These are phyloP conservation scores for Amphimedon queenslandica DNA, from an alignment of 37 sponge, comb jelly and placozoan species.

Conservation along the genomic window DNA sequence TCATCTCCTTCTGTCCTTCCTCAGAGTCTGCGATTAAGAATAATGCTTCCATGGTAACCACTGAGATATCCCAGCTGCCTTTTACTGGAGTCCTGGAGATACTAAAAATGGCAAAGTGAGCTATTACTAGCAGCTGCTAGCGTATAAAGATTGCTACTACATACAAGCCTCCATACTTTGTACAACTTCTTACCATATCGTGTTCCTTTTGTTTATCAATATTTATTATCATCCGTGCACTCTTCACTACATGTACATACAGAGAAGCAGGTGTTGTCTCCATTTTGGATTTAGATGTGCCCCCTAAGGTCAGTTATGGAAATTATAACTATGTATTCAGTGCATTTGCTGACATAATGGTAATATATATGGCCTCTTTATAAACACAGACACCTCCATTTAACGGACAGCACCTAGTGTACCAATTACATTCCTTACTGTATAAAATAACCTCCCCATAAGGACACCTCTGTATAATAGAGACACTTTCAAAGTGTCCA, in stretches of 20 bases:
- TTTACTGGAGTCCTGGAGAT: slow-evolving; percentile 75
- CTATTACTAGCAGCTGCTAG: too few relatives aligned
- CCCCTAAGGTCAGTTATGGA: slow-evolving; percentile 63
- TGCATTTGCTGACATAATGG: too few relatives aligned
- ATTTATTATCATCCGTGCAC: background rate
- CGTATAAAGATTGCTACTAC: background rate
- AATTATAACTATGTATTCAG: background rate
- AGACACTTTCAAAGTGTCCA: too few relatives aligned
- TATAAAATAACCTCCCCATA: too few relatives aligned
- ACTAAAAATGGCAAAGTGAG: slow-evolving; percentile 71
- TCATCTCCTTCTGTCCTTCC: background rate
- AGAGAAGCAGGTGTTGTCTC: slow-evolving; percentile 55
- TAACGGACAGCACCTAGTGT: too few relatives aligned
- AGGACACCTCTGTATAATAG: too few relatives aligned
- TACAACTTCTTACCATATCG: background rate
- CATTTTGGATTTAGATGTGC: slow-evolving; percentile 79
- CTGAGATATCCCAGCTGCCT: slow-evolving; percentile 92
- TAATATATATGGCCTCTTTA: too few relatives aligned
- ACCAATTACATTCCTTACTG: too few relatives aligned
- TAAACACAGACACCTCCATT: too few relatives aligned
- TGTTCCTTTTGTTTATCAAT: background rate
- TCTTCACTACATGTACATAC: background rate
- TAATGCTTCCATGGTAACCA: slow-evolving; percentile 71
- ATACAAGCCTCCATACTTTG: background rate
- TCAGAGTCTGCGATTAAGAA: slow-evolving; percentile 45